Evolutionary conservation across 2,888 invertebrate species (phyloP), one percentile per base, ranked within the genome.

Genomic region (Dasysyrphus tricinctus): DNA sequence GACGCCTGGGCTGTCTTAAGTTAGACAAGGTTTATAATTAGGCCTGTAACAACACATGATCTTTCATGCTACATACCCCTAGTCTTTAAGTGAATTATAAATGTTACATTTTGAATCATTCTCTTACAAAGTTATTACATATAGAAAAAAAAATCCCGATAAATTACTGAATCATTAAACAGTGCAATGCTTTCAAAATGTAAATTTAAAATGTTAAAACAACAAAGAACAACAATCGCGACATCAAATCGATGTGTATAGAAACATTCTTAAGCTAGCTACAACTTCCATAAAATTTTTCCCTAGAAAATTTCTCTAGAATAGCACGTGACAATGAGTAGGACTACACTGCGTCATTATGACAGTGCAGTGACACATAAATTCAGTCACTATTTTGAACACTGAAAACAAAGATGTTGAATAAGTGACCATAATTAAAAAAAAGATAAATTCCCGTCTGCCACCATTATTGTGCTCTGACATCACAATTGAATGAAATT

Each of bases 351-450:
- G 32, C n/a, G 0, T 16, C 56, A 34, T 34, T 2, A 34, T 37
- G 57, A 54, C 32, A 54, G 14, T 54, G 54, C 24, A 16, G 34
- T 37, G 57, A 34, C 57, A 57, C 57, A 57, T 57, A 16, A 34
- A 8, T 56, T 34, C 34, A 59, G 16, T 59, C 19, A 34, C 16
- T 12, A 19, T 59, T 39, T 4, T 16, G 11, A 37, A 37, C 37
- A 9, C 54, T 56, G 9, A 8, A 57, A 34, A 32, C 5, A 34
- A 34, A 59, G 8, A 42, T 61, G 1, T 42, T 24, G 24, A 59
- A 61, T n/a, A 61, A 61, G 14, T 42, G 24, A 24, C 24, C 24
- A 42, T 42, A 61, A 61, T 61, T 61, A 59, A 37, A 59, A 59
- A n/a, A 57, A 42, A 8, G 42, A 12, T 7, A 14, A 39, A 61